These are phyloP conservation scores for Callospermophilus lateralis DNA, from an alignment of 2,113 vertebrate species.

Conservation along the genomic window DNA sequence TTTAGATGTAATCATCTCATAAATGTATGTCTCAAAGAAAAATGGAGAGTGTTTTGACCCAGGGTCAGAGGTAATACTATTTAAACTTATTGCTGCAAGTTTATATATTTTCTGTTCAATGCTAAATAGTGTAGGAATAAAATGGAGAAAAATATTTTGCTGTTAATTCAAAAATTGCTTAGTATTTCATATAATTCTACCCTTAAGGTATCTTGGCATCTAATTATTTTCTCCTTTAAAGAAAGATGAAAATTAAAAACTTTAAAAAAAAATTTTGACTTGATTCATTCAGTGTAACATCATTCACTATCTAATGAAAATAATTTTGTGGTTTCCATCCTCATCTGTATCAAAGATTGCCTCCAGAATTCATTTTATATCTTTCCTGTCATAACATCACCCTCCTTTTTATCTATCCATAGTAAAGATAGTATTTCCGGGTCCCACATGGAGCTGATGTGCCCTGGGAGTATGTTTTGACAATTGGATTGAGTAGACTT, in stretches of 20 bases:
- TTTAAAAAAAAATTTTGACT: background rate
- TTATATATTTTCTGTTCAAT: background rate
- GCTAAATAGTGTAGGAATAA: background rate
- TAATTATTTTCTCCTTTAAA: slow-evolving; percentile 31
- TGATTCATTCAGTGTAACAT: slow-evolving; percentile 1
- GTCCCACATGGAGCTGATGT: background rate
- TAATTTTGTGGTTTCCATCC: slow-evolving; percentile 30
- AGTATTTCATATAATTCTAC: background rate
- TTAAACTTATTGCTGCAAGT: background rate
- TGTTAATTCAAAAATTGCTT: slow-evolving; percentile 25
- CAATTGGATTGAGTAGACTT: background rate
- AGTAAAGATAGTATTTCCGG: background rate
- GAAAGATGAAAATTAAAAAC: background rate
- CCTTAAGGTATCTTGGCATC: background rate
- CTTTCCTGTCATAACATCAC: background rate
- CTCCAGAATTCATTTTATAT: background rate
- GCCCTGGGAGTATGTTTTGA: slow-evolving; percentile 42
- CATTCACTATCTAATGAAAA: slow-evolving; percentile 7
- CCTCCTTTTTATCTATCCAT: background rate
- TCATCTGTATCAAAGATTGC: background rate
- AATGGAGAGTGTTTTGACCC: background rate
- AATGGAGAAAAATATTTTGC: slow-evolving; percentile 29
- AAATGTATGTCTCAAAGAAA: slow-evolving; percentile 23
- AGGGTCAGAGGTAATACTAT: background rate
- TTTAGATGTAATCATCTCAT: background rate